Evolutionary conservation across 2,797 vertebrate species (phyloP).

Genomic region (Hippocampus kuda): DNA sequence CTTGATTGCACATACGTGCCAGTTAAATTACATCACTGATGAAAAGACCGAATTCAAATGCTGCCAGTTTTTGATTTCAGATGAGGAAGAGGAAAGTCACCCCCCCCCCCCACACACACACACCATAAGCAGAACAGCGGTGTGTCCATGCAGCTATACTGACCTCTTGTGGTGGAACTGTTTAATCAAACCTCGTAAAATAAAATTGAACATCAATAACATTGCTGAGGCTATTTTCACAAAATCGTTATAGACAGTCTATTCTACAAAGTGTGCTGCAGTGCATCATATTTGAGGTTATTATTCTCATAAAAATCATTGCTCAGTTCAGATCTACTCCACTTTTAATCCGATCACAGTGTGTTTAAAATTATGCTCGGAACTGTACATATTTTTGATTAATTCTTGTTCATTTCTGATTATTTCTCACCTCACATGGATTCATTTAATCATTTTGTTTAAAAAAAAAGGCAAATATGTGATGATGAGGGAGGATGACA

Average conservation of each 20-base stretch:
- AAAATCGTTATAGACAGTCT: no score
- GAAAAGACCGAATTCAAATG: neutral
- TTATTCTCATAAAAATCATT: no score
- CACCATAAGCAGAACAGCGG: neutral
- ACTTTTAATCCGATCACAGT: neutral
- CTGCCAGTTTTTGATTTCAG: neutral
- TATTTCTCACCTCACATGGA: no score
- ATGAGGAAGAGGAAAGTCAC: neutral
- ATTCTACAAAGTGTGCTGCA: no score
- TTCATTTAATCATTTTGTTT: neutral
- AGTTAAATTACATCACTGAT: neutral
- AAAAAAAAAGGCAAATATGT: neutral
- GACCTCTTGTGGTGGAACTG: slow-evolving; percentile 25
- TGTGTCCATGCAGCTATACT: slow-evolving; percentile 9
- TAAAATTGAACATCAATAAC: no score
- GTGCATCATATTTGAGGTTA: no score
- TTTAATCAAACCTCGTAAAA: neutral
- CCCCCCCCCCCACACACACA: fast-evolving
- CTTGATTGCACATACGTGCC: no score
- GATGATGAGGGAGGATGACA: neutral
- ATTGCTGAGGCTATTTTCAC: no score
- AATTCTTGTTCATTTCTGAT: neutral
- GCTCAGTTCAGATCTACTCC: neutral
- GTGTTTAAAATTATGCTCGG: no score
- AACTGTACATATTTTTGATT: no score